Conservation (phyloP, 2,113 vertebrate species). For the Romanogobio albipinnatus region DNA sequence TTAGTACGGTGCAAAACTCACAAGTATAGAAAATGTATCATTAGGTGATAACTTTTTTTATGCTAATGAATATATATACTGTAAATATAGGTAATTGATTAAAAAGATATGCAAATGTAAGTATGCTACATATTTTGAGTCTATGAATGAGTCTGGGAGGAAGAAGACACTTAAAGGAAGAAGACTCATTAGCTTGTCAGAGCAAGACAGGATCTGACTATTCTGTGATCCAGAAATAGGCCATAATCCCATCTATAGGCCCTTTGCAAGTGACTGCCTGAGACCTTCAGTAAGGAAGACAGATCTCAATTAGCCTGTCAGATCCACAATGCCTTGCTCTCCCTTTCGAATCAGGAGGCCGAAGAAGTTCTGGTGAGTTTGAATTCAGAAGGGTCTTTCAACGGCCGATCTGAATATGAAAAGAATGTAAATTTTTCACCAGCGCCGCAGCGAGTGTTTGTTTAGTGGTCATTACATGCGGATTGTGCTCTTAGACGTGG, state of each 20-base stretch:
- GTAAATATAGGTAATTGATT: background rate
- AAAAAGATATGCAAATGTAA: background rate
- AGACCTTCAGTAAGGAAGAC: conserved; percentile 1
- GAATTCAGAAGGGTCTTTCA: conserved; percentile 2
- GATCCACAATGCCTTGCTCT: conserved; percentile 59
- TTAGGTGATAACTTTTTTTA: background rate
- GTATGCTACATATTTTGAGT: background rate
- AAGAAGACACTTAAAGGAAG: background rate
- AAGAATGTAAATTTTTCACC: background rate
- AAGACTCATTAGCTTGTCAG: conserved; percentile 20
- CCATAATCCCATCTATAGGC: conserved; percentile 23
- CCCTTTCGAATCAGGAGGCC: conserved; percentile 57
- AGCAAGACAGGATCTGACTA: background rate
- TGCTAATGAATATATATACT: background rate
- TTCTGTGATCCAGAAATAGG: conserved; percentile 29
- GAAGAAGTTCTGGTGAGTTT: conserved; percentile 61
- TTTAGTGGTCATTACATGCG: conserved; percentile 18
- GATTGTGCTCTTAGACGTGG: conserved; percentile 7
- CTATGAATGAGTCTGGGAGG: background rate
- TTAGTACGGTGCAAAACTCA: background rate
- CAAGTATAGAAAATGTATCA: background rate
- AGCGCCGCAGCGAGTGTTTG: background rate
- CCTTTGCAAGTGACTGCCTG: background rate
- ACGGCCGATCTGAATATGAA: conserved; percentile 34
- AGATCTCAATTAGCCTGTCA: conserved; percentile 8